These are phyloP conservation scores for Drosophila colorata DNA, from an alignment of 2,888 invertebrate species.

Conservation along the genomic window DNA sequence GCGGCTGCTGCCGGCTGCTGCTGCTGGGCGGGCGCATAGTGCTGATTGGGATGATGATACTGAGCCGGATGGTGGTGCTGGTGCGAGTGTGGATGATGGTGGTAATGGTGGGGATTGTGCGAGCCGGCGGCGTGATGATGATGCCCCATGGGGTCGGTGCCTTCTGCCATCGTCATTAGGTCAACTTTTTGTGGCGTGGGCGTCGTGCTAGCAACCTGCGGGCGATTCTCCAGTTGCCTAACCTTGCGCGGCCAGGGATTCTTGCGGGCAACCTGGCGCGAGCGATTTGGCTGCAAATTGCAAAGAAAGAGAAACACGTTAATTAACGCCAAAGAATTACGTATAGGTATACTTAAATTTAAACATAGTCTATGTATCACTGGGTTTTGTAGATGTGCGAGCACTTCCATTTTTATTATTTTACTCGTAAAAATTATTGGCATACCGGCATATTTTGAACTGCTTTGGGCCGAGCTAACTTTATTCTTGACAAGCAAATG, in stretches of 20 bases:
- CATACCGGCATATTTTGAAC: slow-evolving; percentile 36
- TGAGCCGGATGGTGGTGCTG: slow-evolving; percentile 66
- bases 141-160: slow-evolving; percentile 88
- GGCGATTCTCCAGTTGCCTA: slow-evolving; percentile 15
- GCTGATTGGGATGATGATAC: slow-evolving; percentile 67
- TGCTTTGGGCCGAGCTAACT: neutral
- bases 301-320: neutral
- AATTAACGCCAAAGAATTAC: neutral
- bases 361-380: neutral
- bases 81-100: slow-evolving; percentile 74
- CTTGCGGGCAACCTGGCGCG: slow-evolving; percentile 55
- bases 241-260: slow-evolving; percentile 62
- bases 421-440: neutral
- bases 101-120: slow-evolving; percentile 83
- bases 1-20: slow-evolving; percentile 39
- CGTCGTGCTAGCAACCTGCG: slow-evolving; percentile 47
- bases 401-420: neutral
- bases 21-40: slow-evolving; percentile 59
- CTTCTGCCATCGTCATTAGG: slow-evolving; percentile 91
- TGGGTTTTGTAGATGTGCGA: neutral
- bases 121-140: slow-evolving; percentile 82
- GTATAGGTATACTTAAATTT: too few relatives aligned
- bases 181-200: slow-evolving; percentile 80
- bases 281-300: slow-evolving; percentile 56
- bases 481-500: neutral